These are phyloP conservation scores for Sisyra terminalis DNA, from an alignment of 2,888 invertebrate species.

Conservation along the genomic window DNA sequence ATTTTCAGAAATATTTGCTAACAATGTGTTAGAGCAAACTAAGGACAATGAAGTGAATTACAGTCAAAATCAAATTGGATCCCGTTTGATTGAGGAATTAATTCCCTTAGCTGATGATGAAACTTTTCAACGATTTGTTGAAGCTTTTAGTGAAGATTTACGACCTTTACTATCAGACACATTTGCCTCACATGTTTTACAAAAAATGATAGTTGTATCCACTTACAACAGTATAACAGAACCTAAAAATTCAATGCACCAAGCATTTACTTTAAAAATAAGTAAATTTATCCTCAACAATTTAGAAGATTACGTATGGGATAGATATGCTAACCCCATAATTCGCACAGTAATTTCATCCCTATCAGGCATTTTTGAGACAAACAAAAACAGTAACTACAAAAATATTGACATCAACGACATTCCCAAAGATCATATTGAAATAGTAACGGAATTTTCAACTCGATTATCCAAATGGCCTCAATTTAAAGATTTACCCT, in stretches of 20 bases:
- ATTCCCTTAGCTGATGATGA: conserved; percentile 47
- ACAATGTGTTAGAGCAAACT: conserved; percentile 60
- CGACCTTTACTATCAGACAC: conserved; percentile 56
- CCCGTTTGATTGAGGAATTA: conserved; percentile 58
- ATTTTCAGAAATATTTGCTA: conserved; percentile 44
- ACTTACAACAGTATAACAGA: conserved; percentile 10
- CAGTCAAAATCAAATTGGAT: conserved; percentile 66
- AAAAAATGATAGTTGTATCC: conserved; percentile 37
- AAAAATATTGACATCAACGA: conserved; percentile 2
- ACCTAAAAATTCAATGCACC: conserved; percentile 29
- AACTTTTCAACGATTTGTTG: conserved; percentile 43
- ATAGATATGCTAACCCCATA: conserved; percentile 60
- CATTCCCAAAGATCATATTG: conserved; percentile 40
- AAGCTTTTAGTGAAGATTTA: conserved; percentile 43
- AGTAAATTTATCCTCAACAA: conserved; percentile 67
- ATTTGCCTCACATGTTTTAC: conserved; percentile 65
- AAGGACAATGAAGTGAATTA: conserved; percentile 52
- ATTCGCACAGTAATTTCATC: conserved; percentile 54
- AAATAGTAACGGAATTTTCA: conserved; percentile 45
- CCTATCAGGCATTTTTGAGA: conserved; percentile 43
- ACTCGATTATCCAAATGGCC: conserved; percentile 53
- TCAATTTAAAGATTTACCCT: conserved; percentile 57
- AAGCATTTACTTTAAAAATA: conserved; percentile 48
- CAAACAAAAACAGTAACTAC: conserved; percentile 8
- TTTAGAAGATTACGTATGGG: conserved; percentile 68